Base-by-base conservation (phyloP, 1,140 invertebrate species). In the Zelostemma sp. region DNA sequence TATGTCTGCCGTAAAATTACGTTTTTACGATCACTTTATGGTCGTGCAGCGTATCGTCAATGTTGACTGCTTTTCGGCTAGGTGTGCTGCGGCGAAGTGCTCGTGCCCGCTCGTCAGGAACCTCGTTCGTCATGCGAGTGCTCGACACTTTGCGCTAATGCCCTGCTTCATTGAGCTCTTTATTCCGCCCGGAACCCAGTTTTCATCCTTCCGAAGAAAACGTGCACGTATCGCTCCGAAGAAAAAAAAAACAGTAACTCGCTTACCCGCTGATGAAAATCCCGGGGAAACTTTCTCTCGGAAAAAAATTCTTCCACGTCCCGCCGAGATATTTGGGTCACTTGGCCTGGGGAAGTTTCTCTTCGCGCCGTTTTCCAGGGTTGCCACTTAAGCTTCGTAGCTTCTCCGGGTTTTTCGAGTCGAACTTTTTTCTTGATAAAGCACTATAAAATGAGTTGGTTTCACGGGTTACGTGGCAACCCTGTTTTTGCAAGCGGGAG, bases 21-120 rank as follows among this genome's bases (percentile, higher is more conserved):
- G 78, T 84, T 85, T 86, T 86, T 85, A 86, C 82, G 84, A 85
- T 83, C 82, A 81, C 84, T 86, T 86, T 85, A 86, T 84, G 85
- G 81, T 80, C 78, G 81, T 75, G 74, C 79, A 79, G 74, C 76
- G 66, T 73, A 66, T 73, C 79, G 75, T 61, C 74, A 75, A 83
- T 83, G 79, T 75, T 80, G 69, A 70, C 72, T 76, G 69, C 76
- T 74, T 78, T 73, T 73, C 59, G 70, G 70, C 77, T 78, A 77
- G 73, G 71, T 75, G 75, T 73, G 70, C 70, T 21, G 8, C 8
- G 25, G 25, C 38, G 35, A 17, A 50, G 51, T 57, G 62, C 66
- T 60, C 31, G 18, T 40, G 65, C 41, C 53, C 50, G 63, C 31
- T 63, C 57, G 54, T 60, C 60, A 58, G 57, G 56, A 64, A 49